Percentiles rank a stretch among this genome's conserved stretches.
These are phyloP conservation scores for Gallinago undulata DNA, from an alignment of 2,113 vertebrate genomes.

Conservation along the genomic window DNA sequence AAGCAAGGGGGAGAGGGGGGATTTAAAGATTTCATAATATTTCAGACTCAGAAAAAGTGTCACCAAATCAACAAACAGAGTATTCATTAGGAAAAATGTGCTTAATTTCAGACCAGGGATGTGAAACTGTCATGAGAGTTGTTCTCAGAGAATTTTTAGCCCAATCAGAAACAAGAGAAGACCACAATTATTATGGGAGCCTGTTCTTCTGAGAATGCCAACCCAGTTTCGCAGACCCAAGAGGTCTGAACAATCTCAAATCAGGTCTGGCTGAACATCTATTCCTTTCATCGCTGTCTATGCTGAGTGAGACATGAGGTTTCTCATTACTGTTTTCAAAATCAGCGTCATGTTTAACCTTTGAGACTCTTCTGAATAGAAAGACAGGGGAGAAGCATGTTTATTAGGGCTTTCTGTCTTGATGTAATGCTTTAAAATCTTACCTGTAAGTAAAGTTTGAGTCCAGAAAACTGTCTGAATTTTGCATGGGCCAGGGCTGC, in stretches of 20 bases:
- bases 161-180: conserved; percentile 37
- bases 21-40: conserved; percentile 3
- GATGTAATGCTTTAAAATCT: neutral
- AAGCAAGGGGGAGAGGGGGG: rapidly evolving
- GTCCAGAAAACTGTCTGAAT: neutral
- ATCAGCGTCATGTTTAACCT: neutral
- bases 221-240: conserved; percentile 59
- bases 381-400: neutral
- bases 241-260: conserved; percentile 60
- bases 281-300: neutral
- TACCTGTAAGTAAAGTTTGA: neutral
- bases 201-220: conserved; percentile 60
- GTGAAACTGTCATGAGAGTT: conserved; percentile 21
- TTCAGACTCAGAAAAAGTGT: neutral
- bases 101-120: conserved; percentile 65
- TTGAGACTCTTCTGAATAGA: neutral
- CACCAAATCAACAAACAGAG: conserved; percentile 58
- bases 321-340: neutral
- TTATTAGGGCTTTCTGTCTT: neutral
- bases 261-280: conserved; percentile 36
- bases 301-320: neutral
- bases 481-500: neutral
- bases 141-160: conserved; percentile 39
- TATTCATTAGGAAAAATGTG: conserved; percentile 51
- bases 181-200: conserved; percentile 56